A percentile compares a stretch with the other conserved stretches of the same genome.
phyloP scores from a whole-genome alignment of 2,888 invertebrate species.

The Patella depressa region DNA sequence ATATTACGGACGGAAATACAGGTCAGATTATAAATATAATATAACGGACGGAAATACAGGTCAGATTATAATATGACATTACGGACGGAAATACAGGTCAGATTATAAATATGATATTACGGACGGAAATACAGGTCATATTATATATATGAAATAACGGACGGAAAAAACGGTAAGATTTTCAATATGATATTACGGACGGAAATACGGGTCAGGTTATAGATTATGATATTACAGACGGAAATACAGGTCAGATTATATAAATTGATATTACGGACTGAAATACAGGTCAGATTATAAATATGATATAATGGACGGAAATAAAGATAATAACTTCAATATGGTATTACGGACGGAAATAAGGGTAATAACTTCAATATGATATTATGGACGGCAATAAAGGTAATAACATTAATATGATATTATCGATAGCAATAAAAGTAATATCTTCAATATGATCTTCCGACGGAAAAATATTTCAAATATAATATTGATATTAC shows the following conservation, averaged over 20 bases:
- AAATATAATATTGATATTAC: too few species aligned
- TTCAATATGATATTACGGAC: too few species aligned
- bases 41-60: not conserved
- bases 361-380: too few species aligned
- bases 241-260: not conserved
- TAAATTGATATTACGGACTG: not conserved
- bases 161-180: not conserved
- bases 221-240: not conserved
- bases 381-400: too few species aligned
- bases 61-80: not conserved
- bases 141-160: not conserved
- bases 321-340: not conserved
- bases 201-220: too few species aligned
- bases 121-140: not conserved
- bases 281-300: not conserved
- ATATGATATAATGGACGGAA: not conserved
- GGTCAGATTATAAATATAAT: not conserved
- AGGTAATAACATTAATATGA: not conserved
- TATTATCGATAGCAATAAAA: not conserved
- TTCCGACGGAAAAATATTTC: not conserved
- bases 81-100: not conserved
- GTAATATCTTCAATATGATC: not conserved
- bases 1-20: too few species aligned
- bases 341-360: too few species aligned
- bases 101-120: not conserved